These are phyloP conservation scores for Anastatus disparis DNA, from an alignment of 1,140 invertebrate genomes.

Conservation along the genomic window DNA sequence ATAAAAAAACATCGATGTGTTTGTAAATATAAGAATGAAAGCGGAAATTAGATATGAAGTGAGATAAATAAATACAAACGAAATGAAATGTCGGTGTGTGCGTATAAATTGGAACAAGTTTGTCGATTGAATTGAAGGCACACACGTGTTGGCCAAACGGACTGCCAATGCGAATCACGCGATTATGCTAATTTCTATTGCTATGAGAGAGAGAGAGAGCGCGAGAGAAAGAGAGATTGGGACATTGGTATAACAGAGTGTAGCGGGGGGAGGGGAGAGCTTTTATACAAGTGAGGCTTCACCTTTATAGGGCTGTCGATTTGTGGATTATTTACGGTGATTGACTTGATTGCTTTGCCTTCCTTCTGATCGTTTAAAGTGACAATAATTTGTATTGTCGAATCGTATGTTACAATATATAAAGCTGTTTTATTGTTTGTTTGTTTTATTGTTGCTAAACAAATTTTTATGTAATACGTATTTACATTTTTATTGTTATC, in stretches of 20 bases:
- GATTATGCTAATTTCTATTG: slow-evolving; percentile 30
- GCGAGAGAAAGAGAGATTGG: too few relatives aligned
- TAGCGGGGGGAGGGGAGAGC: too few relatives aligned
- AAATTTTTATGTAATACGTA: too few relatives aligned
- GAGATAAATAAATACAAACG: background rate
- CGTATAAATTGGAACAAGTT: background rate
- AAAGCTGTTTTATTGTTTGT: too few relatives aligned
- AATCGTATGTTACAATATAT: too few relatives aligned
- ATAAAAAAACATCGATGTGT: background rate
- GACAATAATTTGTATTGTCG: too few relatives aligned
- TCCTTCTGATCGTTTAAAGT: too few relatives aligned
- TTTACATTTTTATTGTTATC: too few relatives aligned
- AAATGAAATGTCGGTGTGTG: background rate
- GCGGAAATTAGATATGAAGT: background rate
- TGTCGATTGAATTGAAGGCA: background rate
- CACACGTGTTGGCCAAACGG: background rate
- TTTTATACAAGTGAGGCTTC: slow-evolving; percentile 4
- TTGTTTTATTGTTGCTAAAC: too few relatives aligned
- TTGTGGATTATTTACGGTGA: slow-evolving; percentile 7
- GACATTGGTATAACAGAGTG: slow-evolving; percentile 7
- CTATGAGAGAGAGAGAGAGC: too few relatives aligned
- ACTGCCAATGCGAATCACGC: slow-evolving; percentile 20
- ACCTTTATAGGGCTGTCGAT: background rate
- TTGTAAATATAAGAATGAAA: background rate
- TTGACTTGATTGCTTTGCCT: background rate